Base-by-base conservation (phyloP, 2,113 vertebrate species). In the Centropristis striata region DNA sequence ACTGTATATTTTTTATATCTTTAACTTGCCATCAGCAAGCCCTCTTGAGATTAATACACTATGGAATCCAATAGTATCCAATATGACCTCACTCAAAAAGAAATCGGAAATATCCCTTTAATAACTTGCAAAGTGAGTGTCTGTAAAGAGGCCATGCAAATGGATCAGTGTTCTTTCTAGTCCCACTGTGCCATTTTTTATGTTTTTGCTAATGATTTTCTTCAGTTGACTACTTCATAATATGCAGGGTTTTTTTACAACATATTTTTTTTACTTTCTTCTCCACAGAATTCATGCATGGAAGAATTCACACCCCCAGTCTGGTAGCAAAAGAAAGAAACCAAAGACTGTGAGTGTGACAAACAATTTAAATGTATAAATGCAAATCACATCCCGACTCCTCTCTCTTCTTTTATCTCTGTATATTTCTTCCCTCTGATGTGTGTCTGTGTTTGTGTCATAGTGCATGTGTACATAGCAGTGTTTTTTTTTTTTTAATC, bases 311-410 rank as follows among this genome's bases (percentile, higher is more conserved):
- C n/a, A 53, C 28, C 21, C 46, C 60, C 37, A 20, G 18, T 71
- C 41, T 63, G 25, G 23, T 20, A 25, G 28, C 51, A 39, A 8
- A 39, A 3, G 11, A 64, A 25, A 28, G 69, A 70, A 71, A 41
- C 76, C 3, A 8, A 72, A 32, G 32, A 32, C 4, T 32, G 49
- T 39, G 63, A 63, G 63, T 63, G 69, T 73, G 77, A 66, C 83
- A 77, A 77, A 69, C 69, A 49, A 44, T 75, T 82, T 80, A 25
- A 66, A 59, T 86, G 80, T 76, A 51, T 53, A n/a, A 75, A 75
- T 83, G 75, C 67, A 80, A 86, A 83, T 86, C 71, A 71, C 47
- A 67, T 44, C 32, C 13, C 21, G 32, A n/a, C 61, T 65, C 60
- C 69, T 67, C 28, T 39, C n/a, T 70, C 12, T 55, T 64, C 32